These are phyloP conservation scores for Fissipunctia ypsillon DNA, from an alignment of 2,888 invertebrate species.

Conservation along the genomic window DNA sequence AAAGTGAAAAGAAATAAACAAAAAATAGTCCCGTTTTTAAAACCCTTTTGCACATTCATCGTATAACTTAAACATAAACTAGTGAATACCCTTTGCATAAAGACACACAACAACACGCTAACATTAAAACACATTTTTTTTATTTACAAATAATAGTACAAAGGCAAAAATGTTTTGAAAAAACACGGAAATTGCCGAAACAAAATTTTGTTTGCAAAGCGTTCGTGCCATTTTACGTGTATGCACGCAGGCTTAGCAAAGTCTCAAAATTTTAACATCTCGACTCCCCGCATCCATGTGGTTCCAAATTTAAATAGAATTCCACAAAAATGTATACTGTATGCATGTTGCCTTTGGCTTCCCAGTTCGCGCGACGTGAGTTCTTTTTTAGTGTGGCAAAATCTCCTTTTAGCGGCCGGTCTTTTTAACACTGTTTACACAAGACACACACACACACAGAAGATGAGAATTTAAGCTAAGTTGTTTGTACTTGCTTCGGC, in stretches of 20 bases:
- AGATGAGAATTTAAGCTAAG: background rate
- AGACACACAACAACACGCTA: slow-evolving; percentile 11
- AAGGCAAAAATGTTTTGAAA: slow-evolving; percentile 51
- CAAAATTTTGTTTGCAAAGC: slow-evolving; percentile 51
- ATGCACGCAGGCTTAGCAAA: slow-evolving; percentile 48
- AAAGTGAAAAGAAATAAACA: background rate
- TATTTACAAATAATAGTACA: slow-evolving; percentile 33
- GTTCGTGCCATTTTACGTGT: slow-evolving; percentile 42
- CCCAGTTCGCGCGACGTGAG: background rate
- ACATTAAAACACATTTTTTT: slow-evolving; percentile 20
- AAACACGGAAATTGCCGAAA: slow-evolving; percentile 47
- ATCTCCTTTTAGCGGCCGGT: slow-evolving; percentile 14
- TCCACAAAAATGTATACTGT: slow-evolving; percentile 38
- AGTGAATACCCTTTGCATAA: slow-evolving; percentile 17
- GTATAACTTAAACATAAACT: slow-evolving; percentile 25
- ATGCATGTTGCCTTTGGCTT: slow-evolving; percentile 28
- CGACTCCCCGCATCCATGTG: slow-evolving; percentile 58
- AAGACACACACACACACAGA: background rate
- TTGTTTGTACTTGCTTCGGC: slow-evolving; percentile 83
- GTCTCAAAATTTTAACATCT: slow-evolving; percentile 65
- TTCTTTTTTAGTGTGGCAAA: slow-evolving; percentile 26
- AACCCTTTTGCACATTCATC: slow-evolving; percentile 17
- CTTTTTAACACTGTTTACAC: slow-evolving; percentile 19
- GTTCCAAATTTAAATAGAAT: slow-evolving; percentile 65
- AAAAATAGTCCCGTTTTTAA: background rate